Evolutionary conservation across 2,797 vertebrate species (phyloP), one percentile per base, ranked within the genome.

Genomic region (Pagetopsis macropterus): DNA sequence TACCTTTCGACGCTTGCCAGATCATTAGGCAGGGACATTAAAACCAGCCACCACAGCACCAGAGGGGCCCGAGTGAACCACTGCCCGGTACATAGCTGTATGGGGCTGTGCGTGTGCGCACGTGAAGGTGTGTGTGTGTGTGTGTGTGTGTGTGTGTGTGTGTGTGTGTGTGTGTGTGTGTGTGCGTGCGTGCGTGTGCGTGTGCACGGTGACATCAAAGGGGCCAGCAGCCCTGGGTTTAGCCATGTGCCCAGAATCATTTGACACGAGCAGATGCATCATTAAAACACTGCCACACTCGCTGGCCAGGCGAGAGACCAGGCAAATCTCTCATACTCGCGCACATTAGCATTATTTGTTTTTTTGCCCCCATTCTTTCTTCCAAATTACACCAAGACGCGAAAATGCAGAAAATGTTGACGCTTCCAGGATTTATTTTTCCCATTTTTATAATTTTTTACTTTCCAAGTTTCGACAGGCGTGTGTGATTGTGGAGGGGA

Each of bases 11-110:
- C 86, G 88, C 82, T 90, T 93, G 94, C 94, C 94, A 95, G 93
- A 94, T 95, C 93, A 95, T 95, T 95, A 95, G 93, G 94, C 94
- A 94, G 90, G 86, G 91, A 94, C 94, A 94, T 95, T 94, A 95
- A 95, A 95, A 94, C 91, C 92, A 92, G 88, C 89, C 90, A 93
- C 92, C 90, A 89, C 92, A 89, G 93, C 93, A 93, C 88, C 93
- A 93, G 92, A 92, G 94, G 92, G 89, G 89, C 86, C 87, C 69
- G 88, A 93, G 88, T 92, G 92, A 94, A 93, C 90, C 89, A 81
- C 89, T 92, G 93, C 92, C 93, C 91, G 67, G 79, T 84, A 82
- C 87, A 90, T 84, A 72, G 85, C 89, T 88, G 82, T 75, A 78
- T 84, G 72, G 51, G 81, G 65, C 83, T 58, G 82, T 81, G 83